A percentile compares a stretch with the other conserved stretches of the same genome.
phyloP scores from a whole-genome alignment of 2,113 vertebrate genomes.

The Aphyosemion australe region DNA sequence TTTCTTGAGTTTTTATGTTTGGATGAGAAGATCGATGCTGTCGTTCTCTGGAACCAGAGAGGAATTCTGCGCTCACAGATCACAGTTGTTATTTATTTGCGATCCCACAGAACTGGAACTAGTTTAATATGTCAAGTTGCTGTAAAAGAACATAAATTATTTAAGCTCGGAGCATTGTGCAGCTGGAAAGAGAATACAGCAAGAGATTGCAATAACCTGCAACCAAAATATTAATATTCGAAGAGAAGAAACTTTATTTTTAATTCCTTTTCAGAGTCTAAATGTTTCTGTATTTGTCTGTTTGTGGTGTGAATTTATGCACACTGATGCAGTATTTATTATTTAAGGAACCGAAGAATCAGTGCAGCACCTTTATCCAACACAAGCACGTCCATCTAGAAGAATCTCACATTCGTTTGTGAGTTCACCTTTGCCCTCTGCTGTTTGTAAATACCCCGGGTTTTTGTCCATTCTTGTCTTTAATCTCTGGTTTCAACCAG shows the following conservation, averaged over 20 bases:
- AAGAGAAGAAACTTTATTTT: constrained; percentile 28
- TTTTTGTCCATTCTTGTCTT: constrained; percentile 16
- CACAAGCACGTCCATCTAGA: constrained; percentile 9
- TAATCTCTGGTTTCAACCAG: constrained; percentile 6
- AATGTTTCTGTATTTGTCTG: constrained; percentile 4
- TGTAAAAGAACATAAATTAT: background rate
- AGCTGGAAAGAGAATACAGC: background rate
- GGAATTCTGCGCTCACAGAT: no score
- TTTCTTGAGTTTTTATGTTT: no score
- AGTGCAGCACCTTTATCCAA: background rate
- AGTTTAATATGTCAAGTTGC: constrained; percentile 4
- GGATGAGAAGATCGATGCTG: no score
- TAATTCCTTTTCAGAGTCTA: constrained; percentile 12
- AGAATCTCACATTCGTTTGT: constrained; percentile 31
- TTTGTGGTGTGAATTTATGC: constrained; percentile 3
- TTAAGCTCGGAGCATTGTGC: background rate
- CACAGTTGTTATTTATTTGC: background rate
- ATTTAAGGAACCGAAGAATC: constrained; percentile 27
- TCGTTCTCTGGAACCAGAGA: no score
- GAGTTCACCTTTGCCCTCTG: constrained; percentile 36
- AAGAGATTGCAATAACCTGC: constrained; percentile 7
- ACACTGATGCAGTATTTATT: background rate
- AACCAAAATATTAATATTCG: constrained; percentile 11
- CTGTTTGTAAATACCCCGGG: background rate
- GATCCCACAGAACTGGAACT: background rate